phyloP scores from a whole-genome alignment of 2,888 invertebrate species.

The Amiota minor region DNA sequence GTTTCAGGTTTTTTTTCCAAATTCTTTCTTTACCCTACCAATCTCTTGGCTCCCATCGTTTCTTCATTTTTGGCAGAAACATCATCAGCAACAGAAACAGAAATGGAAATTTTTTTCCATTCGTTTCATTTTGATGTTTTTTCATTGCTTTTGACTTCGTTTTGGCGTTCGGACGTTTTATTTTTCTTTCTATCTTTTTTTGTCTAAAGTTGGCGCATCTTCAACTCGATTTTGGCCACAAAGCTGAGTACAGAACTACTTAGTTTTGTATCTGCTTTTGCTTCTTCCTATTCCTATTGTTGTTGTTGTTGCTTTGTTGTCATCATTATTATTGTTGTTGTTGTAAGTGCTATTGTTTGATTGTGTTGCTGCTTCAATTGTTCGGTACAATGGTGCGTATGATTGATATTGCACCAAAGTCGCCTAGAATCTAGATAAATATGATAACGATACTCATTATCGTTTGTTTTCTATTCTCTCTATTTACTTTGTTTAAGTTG shows the following conservation, averaged over 20 bases:
- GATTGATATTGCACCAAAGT: constrained; percentile 21
- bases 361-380: constrained; percentile 16
- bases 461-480: no score
- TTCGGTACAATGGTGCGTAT: constrained; percentile 32
- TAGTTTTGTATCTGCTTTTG: background rate
- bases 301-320: constrained; percentile 21
- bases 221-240: background rate
- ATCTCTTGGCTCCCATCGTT: constrained; percentile 52
- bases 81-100: constrained; percentile 38
- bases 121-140: constrained; percentile 22
- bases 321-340: constrained; percentile 52
- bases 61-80: background rate
- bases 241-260: background rate
- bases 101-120: constrained; percentile 38
- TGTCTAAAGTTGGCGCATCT: background rate
- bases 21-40: background rate
- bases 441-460: no score
- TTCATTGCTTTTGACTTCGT: constrained; percentile 44
- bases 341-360: background rate
- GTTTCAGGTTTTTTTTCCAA: background rate
- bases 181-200: background rate
- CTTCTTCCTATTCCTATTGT: background rate
- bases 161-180: constrained; percentile 47
- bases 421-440: no score
- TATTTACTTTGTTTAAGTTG: no score